These are phyloP conservation scores for Ectemnius lituratus DNA, from an alignment of 2,888 invertebrate species.

Conservation along the genomic window DNA sequence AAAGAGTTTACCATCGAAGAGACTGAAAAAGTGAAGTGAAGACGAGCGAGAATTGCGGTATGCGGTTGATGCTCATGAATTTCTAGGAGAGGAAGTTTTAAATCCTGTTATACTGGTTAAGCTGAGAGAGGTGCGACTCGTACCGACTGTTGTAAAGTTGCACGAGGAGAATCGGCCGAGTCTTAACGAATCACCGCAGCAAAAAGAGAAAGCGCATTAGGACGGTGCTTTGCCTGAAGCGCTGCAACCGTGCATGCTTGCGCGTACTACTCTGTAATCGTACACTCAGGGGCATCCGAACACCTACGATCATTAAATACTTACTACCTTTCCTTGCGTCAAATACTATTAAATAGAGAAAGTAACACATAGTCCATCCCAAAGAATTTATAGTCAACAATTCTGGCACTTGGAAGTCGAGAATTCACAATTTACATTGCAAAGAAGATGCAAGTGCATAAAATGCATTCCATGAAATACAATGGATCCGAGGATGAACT, in stretches of 20 bases:
- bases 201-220: slow-evolving; percentile 24
- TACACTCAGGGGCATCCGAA: slow-evolving; percentile 3
- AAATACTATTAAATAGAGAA: no score
- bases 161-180: slow-evolving; percentile 11
- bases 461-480: slow-evolving; percentile 13
- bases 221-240: slow-evolving; percentile 28
- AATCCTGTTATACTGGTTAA: not conserved
- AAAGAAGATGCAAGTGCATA: not conserved
- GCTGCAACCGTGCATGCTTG: slow-evolving; percentile 36
- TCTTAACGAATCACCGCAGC: slow-evolving; percentile 11
- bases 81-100: no score
- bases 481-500: slow-evolving; percentile 35
- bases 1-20: no score
- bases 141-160: not conserved
- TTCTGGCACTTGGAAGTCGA: no score
- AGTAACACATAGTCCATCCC: no score
- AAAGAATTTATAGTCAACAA: no score
- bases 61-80: no score
- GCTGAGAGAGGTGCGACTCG: not conserved
- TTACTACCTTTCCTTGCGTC: no score
- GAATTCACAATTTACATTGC: no score
- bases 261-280: slow-evolving; percentile 14
- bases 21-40: no score
- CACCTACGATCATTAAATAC: not conserved
- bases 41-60: no score